These are phyloP conservation scores for Threskiornis aethiopicus DNA, from an alignment of 2,797 vertebrate species.

Conservation along the genomic window DNA sequence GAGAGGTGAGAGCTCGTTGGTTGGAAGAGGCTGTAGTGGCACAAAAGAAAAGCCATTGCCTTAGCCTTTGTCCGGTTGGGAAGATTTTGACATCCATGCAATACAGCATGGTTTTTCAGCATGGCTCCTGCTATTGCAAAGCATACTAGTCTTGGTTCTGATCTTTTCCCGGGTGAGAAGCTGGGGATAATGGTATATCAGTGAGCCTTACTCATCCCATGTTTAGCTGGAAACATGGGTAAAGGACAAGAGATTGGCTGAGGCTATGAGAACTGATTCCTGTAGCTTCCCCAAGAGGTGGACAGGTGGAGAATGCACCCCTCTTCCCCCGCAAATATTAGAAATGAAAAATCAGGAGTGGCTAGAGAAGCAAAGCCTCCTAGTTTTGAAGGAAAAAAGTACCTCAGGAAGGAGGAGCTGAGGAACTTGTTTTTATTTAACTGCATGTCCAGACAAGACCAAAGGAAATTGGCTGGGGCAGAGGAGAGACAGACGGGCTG, in stretches of 20 bases:
- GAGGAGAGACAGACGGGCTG: not conserved
- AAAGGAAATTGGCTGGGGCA: not conserved
- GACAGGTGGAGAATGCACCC: not conserved
- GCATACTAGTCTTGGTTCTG: not conserved
- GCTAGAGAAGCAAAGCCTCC: not conserved
- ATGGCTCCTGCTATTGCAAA: not conserved
- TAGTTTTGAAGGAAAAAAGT: not conserved
- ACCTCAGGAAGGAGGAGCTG: not conserved
- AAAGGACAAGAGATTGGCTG: not conserved
- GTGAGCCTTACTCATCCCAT: not conserved
- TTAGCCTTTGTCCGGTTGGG: accelerated
- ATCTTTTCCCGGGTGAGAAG: not conserved
- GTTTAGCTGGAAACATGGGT: not conserved
- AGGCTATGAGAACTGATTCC: not conserved
- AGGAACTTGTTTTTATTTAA: not conserved
- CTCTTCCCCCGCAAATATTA: not conserved
- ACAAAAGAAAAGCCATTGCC: not conserved
- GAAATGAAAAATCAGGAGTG: not conserved
- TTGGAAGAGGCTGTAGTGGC: not conserved
- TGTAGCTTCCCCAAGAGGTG: not conserved
- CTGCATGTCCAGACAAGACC: not conserved
- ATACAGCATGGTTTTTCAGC: not conserved
- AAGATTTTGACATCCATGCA: not conserved
- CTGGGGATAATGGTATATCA: not conserved
- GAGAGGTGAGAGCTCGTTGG: not conserved